Base-by-base conservation (phyloP, 2,888 invertebrate species). In the Coremacera marginata region DNA sequence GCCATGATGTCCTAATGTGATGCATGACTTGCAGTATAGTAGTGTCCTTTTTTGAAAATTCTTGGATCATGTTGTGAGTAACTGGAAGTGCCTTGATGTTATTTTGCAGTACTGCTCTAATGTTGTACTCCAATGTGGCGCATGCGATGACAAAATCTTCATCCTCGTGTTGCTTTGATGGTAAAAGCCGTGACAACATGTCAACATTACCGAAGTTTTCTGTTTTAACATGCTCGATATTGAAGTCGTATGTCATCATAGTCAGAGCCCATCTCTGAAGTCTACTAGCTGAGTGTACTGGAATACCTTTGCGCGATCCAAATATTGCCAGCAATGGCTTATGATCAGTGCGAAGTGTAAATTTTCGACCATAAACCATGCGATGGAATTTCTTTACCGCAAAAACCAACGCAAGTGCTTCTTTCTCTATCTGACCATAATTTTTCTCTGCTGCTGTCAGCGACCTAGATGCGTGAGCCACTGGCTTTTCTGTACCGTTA, bases 271-370 rank as follows among this genome's bases (percentile, higher is more conserved):
- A 76, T 11, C 76, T 72, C 57, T 80, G 74, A 14, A 78, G 71
- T 75, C 78, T 71, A 51, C 75, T 78, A 81, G 85, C 22, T 44
- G 44, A 44, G 2, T 44, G 44, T 44, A 44, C 14, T 44, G 44
- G 44, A 44, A 44, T 11, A 44, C 80, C 83, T 65, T 79, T 79
- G 81, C 82, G 83, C 9, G 78, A 75, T 1, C 83, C 83, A 74
- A 90, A 86, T 55, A 31, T 31, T 3, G 31, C 31, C 31, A 31
- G 31, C 3, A 31, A 79, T 4, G 90, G 89, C 74, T 88, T 83
- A 44, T 11, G 44, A 78, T 89, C 89, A 0, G 89, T 90, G 11
- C 72, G 77, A 0, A 82, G 76, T 22, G 60, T 72, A 75, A 79
- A 78, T 11, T 80, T 72, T 27, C 80, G 57, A 3, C 78, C 78